Evolutionary conservation across 2,797 vertebrate species (phyloP), one percentile per base, ranked within the genome.

Genomic region (Calcarius lapponicus): DNA sequence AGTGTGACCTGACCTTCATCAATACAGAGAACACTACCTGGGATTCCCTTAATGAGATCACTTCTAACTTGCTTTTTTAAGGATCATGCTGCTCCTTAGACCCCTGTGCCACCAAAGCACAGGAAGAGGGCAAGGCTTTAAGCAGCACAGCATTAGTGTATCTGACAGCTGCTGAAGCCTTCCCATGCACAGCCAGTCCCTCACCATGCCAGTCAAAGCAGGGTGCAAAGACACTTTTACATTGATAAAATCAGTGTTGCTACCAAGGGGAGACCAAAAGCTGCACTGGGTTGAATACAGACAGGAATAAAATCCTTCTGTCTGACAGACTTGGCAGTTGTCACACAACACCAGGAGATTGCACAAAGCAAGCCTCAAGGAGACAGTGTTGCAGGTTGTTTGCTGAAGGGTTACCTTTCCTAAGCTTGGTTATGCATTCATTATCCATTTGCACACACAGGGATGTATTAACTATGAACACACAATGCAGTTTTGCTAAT

Each of bases 61-160:
- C 25, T 4, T 32, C 29, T 7, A 22, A 56, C 17, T 78, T 45
- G 8, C 17, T 40, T 82, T 70, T 40, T 32, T 21, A 43, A 70
- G 53, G 25, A 64, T 17, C 16, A 12, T 3, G 8, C 31, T 81
- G 4, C 38, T 61, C 28, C 65, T 50, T 4, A 6, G 6, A 29
- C 2, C 22, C 36, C 66, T 57, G 3, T 74, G 47, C 45, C 42
- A 74, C 51, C 7, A 0, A 74, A 45, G 29, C 0, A 34, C 0
- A 51, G 26, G 28, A 54, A 40, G 36, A 76, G n/a, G 72, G 16
- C 16, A 51, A 92, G 40, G 31, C 25, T 87, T 66, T 7, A 16
- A 43, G 31, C 0, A 3, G 36, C 2, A 12, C n/a, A 64, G 42
- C 45, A 26, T 22, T 11, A 70, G 28, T 7, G 22, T 17, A 31